These are phyloP conservation scores for Zapornia atra DNA, from an alignment of 2,113 vertebrate genomes.

Conservation along the genomic window DNA sequence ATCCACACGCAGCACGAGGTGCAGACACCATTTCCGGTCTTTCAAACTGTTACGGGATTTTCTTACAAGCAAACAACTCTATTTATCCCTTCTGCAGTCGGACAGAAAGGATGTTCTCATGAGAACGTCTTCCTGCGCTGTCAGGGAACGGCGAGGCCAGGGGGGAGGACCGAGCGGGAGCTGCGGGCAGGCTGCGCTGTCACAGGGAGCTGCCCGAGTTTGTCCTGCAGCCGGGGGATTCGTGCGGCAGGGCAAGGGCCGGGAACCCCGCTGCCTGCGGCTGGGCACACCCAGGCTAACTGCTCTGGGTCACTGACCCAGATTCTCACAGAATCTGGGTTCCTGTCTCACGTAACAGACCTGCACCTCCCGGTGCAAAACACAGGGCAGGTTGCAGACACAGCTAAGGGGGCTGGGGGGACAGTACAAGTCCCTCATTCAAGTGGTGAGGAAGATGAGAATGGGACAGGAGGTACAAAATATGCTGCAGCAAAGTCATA, in stretches of 20 bases:
- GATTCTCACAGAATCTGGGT: rapidly evolving
- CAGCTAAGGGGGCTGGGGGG: background rate
- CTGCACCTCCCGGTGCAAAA: background rate
- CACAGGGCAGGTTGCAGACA: background rate
- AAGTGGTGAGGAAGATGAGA: background rate
- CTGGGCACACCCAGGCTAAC: too few relatives aligned
- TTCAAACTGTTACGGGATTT: background rate
- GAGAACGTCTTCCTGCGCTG: background rate
- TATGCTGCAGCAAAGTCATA: background rate
- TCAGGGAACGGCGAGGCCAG: background rate
- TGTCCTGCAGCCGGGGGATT: background rate
- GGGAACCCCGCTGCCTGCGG: too few relatives aligned
- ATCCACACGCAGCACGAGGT: rapidly evolving
- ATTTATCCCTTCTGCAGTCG: background rate
- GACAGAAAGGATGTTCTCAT: background rate
- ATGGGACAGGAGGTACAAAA: background rate
- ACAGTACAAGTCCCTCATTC: background rate
- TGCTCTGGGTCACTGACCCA: too few relatives aligned
- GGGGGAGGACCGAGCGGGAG: background rate
- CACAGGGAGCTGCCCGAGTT: rapidly evolving
- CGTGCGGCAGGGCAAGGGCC: rapidly evolving
- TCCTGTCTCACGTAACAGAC: background rate
- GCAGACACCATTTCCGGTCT: background rate
- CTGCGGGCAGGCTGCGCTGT: background rate
- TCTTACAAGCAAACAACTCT: background rate